phyloP scores from a whole-genome alignment of 2,888 invertebrate genomes.

The Napeogenes sylphis region DNA sequence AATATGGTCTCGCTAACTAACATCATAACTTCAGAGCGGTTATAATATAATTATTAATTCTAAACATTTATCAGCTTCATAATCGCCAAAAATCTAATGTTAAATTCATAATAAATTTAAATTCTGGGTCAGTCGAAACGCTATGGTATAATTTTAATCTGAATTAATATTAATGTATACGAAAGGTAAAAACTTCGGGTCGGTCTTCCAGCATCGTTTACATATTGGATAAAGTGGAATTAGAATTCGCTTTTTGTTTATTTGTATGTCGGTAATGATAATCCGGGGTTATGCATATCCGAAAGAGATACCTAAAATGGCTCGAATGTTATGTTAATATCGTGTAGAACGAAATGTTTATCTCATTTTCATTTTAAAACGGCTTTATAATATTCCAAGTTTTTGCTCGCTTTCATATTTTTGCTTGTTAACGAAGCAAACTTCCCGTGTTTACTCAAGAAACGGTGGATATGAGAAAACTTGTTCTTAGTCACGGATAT shows the following conservation, averaged over 20 bases:
- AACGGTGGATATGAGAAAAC: conserved; percentile 60
- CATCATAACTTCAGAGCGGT: too few relatives aligned
- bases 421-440: conserved; percentile 32
- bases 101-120: too few relatives aligned
- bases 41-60: too few relatives aligned
- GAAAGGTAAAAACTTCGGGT: conserved; percentile 5
- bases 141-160: not conserved
- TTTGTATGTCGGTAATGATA: conserved; percentile 4
- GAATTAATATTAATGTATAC: conserved; percentile 5
- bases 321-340: not conserved
- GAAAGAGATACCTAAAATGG: not conserved
- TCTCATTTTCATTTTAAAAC: conserved; percentile 2
- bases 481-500: conserved; percentile 31
- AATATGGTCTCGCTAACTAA: too few relatives aligned
- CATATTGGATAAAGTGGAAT: conserved; percentile 7
- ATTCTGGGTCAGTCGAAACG: not conserved
- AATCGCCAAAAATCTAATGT: too few relatives aligned
- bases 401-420: not conserved
- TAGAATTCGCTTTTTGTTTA: conserved; percentile 13
- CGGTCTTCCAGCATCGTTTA: conserved; percentile 6
- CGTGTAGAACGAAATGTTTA: not conserved
- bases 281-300: not conserved
- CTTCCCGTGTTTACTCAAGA: conserved; percentile 56
- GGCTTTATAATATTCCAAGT: not conserved
- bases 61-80: too few relatives aligned